Percentiles rank a stretch among this genome's conserved stretches.
Evolutionary conservation across 2,797 vertebrate genomes (phyloP).

Genomic region (Esox masquinongy): DNA sequence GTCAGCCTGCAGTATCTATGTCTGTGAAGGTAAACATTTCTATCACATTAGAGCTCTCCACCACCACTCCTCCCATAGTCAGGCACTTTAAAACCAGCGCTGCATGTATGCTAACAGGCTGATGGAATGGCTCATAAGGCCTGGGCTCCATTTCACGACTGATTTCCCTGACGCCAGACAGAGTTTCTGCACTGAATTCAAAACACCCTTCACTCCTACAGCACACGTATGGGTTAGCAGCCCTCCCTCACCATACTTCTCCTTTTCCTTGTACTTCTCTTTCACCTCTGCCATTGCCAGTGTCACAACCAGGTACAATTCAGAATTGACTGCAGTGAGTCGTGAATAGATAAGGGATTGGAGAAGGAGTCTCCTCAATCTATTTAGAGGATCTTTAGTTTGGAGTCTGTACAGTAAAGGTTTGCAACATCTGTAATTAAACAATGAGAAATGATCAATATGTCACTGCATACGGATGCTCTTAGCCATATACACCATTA

Average conservation of each 20-base stretch:
- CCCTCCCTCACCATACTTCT: too few species aligned
- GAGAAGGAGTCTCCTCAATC: not conserved
- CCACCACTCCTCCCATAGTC: not conserved
- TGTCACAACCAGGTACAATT: not conserved
- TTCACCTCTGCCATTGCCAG: not conserved
- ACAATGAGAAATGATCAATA: too few species aligned
- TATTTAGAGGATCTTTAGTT: too few species aligned
- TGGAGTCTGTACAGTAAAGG: too few species aligned
- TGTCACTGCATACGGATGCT: too few species aligned
- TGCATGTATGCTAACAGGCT: not conserved
- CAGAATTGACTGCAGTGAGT: not conserved
- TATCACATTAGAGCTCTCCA: not conserved
- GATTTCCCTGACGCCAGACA: not conserved
- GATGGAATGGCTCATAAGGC: not conserved
- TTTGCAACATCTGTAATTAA: too few species aligned
- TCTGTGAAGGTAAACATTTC: not conserved
- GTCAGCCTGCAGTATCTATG: not conserved
- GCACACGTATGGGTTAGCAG: too few species aligned
- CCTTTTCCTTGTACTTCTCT: too few species aligned
- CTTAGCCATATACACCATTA: too few species aligned
- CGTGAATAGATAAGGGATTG: not conserved
- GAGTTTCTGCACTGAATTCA: slow-evolving; percentile 7
- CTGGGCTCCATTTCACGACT: slow-evolving; percentile 7
- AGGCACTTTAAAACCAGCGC: not conserved
- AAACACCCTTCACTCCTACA: not conserved